Percentiles rank a stretch among this genome's conserved stretches.
phyloP scores from a whole-genome alignment of 1,140 invertebrate genomes.

The Vanessa atalanta region DNA sequence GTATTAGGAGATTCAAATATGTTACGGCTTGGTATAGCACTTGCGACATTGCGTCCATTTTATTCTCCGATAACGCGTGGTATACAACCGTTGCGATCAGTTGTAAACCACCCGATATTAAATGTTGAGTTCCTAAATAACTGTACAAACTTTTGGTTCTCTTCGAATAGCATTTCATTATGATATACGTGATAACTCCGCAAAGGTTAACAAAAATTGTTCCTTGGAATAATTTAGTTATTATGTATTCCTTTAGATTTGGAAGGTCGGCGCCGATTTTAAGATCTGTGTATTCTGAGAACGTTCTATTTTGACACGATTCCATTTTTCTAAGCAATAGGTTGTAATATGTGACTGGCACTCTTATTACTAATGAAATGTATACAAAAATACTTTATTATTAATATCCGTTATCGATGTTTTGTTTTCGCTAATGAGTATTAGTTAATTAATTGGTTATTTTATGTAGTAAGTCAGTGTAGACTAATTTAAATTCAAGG shows the following conservation, averaged over 20 bases:
- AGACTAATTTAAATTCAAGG: no score
- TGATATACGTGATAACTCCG: neutral
- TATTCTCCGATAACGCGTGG: no score
- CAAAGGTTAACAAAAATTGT: neutral
- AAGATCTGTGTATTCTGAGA: neutral
- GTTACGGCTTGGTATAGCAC: conserved; percentile 1
- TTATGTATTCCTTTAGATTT: neutral
- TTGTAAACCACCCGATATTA: neutral
- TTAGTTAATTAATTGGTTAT: conserved; percentile 5
- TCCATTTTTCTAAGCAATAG: neutral
- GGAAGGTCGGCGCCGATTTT: neutral
- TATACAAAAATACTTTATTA: neutral
- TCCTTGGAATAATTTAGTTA: neutral
- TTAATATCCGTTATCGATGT: neutral
- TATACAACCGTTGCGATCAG: neutral
- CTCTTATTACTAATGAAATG: neutral
- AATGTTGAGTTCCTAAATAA: neutral
- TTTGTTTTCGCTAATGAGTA: conserved; percentile 2
- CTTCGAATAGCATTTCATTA: neutral
- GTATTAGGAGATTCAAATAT: conserved; percentile 19
- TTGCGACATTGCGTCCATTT: neutral
- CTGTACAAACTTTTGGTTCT: neutral
- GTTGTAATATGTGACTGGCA: neutral
- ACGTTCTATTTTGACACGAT: neutral
- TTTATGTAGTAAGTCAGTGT: neutral